Base-by-base conservation (phyloP, 1,140 invertebrate genomes). In the Drosophila sulfurigaster region DNA sequence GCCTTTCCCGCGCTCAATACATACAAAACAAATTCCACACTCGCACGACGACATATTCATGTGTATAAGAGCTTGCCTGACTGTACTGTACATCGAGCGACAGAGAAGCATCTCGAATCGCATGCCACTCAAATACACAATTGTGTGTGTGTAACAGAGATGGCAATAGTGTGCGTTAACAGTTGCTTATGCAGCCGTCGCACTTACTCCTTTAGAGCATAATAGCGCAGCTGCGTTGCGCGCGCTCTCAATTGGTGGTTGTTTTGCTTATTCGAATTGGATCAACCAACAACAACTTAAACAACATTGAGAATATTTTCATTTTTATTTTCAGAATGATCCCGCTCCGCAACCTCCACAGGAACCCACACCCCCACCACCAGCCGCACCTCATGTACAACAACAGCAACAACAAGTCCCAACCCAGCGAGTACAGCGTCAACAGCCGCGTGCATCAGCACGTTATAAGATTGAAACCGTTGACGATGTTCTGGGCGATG, bases 401-500 rank as follows among this genome's bases (percentile, higher is more conserved):
- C 80, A 83, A 52, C 81, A 85, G 20, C 75, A 75, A 66, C 75
- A 75, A 66, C 79, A 77, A 60, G 73, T 89, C 57, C 74, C 90
- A 63, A 57, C 85, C 25, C 91, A 91, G 48, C 85, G 82, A 28
- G 75, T 85, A 41, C 85, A 88, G 66, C 85, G 85, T 48, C 85
- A 89, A 73, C 85, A 89, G 57, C 78, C 78, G 16, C 78, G 81
- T 43, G 35, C 85, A 35, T 75, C 85, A 13, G 81, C 85, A 15
- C 72, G 78, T 41, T 93, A 92, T 59, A 93, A 92, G 78, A 89
- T 93, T 30, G 92, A 93, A 56, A 91, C 92, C n/a, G 79, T 92
- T 51, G 92, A 93, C 20, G 92, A 92, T 74, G 83, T 81, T 15
- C 35, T 86, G 58, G 89, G 78, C 28, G 91, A 92, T 56, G 79